These are phyloP conservation scores for Pseudomyrmex concolor DNA, from an alignment of 1,140 invertebrate species.

Conservation along the genomic window DNA sequence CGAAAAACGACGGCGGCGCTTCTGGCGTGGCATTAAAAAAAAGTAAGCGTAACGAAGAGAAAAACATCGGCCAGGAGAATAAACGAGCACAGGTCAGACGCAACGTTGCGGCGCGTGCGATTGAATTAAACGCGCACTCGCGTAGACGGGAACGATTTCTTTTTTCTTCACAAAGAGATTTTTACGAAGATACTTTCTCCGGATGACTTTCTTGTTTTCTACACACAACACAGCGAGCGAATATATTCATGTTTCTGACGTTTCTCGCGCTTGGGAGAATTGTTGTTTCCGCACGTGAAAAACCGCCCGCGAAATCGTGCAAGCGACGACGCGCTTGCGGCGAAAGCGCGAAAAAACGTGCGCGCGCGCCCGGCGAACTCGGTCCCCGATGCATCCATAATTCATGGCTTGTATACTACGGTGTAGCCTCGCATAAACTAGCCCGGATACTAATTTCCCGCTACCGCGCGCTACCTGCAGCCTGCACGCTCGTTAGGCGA, in stretches of 20 bases:
- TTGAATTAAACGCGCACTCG: constrained; percentile 4
- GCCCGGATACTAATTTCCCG: constrained; percentile 61
- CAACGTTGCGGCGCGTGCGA: not conserved
- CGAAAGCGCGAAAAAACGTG: constrained; percentile 21
- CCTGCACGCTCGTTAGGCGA: constrained; percentile 37
- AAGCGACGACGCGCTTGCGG: constrained; percentile 1
- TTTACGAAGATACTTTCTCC: not conserved
- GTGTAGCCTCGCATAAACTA: constrained; percentile 25
- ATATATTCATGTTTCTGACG: not conserved
- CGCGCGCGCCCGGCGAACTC: not conserved
- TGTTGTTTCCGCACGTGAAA: not conserved
- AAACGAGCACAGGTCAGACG: not conserved
- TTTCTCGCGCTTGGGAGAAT: not conserved
- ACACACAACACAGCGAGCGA: not conserved
- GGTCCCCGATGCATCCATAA: constrained; percentile 41
- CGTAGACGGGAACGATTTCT: not conserved
- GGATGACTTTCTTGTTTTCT: not conserved
- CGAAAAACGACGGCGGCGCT: not conserved
- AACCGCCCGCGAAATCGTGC: not conserved
- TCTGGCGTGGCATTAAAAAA: not conserved
- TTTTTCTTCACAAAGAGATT: not conserved
- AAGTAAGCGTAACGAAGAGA: not conserved
- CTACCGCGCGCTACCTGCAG: constrained; percentile 5
- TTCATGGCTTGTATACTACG: not conserved
- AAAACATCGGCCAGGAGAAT: not conserved